Percentiles rank a stretch among this genome's conserved stretches.
phyloP scores from a whole-genome alignment of 2,888 invertebrate species.

The Brachylomia viminalis region DNA sequence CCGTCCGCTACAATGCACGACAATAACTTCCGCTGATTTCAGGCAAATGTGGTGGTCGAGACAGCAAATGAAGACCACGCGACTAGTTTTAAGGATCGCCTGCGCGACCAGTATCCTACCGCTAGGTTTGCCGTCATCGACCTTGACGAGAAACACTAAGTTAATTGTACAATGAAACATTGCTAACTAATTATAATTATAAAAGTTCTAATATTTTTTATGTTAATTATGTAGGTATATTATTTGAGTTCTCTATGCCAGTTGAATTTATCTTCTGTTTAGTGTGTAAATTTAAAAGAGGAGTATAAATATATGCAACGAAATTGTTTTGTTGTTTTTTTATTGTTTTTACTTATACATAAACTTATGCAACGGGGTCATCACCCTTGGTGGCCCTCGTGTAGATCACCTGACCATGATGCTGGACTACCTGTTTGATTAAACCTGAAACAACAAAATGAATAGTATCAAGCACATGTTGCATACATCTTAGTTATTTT shows the following conservation, averaged over 20 bases:
- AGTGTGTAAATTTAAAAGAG: constrained; percentile 36
- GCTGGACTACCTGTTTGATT: constrained; percentile 98
- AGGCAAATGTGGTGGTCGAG: constrained; percentile 87
- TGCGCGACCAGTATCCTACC: constrained; percentile 80
- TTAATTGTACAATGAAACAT: constrained; percentile 65
- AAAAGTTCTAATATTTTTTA: background rate
- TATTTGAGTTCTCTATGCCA: constrained; percentile 1
- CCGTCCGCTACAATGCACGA: constrained; percentile 13
- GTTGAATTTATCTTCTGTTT: background rate
- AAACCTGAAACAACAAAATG: constrained; percentile 91
- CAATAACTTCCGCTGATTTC: constrained; percentile 51
- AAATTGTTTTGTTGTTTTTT: constrained; percentile 67
- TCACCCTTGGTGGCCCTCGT: constrained; percentile 99
- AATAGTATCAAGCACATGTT: constrained; percentile 9
- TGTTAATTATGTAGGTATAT: background rate
- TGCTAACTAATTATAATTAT: background rate
- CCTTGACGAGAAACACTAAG: constrained; percentile 79
- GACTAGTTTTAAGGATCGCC: constrained; percentile 77
- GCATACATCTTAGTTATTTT: background rate
- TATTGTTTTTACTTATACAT: constrained; percentile 86
- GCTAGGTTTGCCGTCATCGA: constrained; percentile 81
- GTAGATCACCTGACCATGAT: constrained; percentile 99
- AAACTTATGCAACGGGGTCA: constrained; percentile 93
- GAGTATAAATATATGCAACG: constrained; percentile 51
- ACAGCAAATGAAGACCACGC: constrained; percentile 84